Base-by-base conservation (phyloP, 2,797 vertebrate genomes). In the Syncerus caffer region DNA sequence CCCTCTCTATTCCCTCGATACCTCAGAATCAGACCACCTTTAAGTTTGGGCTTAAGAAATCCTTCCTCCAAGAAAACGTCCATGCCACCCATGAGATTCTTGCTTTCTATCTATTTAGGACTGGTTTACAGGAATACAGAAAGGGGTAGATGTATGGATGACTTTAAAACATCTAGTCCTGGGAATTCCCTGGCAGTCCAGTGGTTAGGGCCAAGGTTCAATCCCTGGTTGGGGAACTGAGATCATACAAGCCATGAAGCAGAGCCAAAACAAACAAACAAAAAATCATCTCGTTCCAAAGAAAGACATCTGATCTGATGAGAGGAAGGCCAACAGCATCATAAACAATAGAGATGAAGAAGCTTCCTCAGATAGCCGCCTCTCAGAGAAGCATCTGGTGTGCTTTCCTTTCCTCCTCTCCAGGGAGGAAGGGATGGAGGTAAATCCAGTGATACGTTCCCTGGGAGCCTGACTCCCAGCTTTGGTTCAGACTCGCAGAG, bases 361-460 rank as follows among this genome's bases (percentile, higher is more conserved):
- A 3, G 42, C 9, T 27, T 27, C 31, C 8, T 10, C 13, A 16
- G 57, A 31, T 0, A 57, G 29, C 4, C 0, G 0, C 29, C 8
- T 67, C 42, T 29, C 21, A 45, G 23, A 62, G 12, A 55, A 31
- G 34, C 14, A 1, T 9, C 1, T 19, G 27, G 5, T 7, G 11
- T 6, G 85, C 19, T 47, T 85, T 67, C 25, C 21, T 53, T 14
- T 67, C 34, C 58, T 93, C 31, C 42, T 53, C 31, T 64, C 80
- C 50, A 16, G 29, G 64, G 47, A 64, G 29, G n/a, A 0, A 29
- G 14, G n/a, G 57, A 67, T 23, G 19, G 71, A 51, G n/a, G 71
- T 1, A 42, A 11, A 16, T 25, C 23, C 0, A 17, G 0, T 4
- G 9, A 89, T 15, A 16, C 23, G 4, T 50, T 89, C 17, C n/a